These are phyloP conservation scores for Steinernema feltiae DNA, from an alignment of 1,140 invertebrate genomes.

Conservation along the genomic window DNA sequence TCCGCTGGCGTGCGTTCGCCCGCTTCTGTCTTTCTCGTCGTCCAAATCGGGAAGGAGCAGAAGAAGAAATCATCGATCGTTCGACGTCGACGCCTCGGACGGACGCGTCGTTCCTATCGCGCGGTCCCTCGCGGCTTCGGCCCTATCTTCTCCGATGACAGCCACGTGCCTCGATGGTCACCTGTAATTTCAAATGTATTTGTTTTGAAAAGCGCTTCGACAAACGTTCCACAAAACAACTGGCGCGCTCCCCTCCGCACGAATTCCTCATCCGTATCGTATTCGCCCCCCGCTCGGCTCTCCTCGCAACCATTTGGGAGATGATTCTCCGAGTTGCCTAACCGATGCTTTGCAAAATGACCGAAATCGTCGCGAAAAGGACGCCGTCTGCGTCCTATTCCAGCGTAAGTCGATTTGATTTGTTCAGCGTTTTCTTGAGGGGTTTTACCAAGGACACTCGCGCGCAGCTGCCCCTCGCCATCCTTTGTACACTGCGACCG, in stretches of 20 bases:
- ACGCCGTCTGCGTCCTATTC: neutral
- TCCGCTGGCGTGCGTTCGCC: neutral
- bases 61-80: constrained; percentile 1
- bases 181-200: neutral
- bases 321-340: neutral
- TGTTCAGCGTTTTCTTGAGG: neutral
- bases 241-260: neutral
- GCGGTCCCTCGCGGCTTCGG: neutral
- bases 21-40: neutral
- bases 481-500: neutral
- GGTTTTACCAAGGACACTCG: neutral
- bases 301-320: neutral
- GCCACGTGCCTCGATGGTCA: neutral
- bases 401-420: neutral
- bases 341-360: neutral
- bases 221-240: neutral
- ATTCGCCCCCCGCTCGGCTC: neutral
- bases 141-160: neutral
- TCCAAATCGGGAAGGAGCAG: neutral
- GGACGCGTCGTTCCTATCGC: too few species aligned
- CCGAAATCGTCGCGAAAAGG: neutral
- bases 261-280: neutral
- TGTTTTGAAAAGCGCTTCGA: neutral
- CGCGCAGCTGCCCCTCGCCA: neutral
- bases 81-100: too few species aligned